Base-by-base conservation (phyloP, 1,140 invertebrate species). In the Drosophila lacertosa region DNA sequence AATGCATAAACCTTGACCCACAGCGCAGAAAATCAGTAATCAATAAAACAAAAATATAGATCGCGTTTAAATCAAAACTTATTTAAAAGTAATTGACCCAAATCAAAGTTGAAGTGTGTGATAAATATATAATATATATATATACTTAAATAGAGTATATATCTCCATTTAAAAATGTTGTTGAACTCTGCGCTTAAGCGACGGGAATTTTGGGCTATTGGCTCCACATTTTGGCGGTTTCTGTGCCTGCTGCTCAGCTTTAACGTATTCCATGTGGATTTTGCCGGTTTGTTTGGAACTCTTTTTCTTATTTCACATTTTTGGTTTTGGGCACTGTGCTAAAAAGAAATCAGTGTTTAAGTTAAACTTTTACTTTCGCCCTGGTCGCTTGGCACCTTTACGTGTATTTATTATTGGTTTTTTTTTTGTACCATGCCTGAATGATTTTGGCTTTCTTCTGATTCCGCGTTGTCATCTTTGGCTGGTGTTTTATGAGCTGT, bases 301-400 rank as follows among this genome's bases (percentile, higher is more conserved):
- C 7, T 13, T 15, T 54, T 33, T 65, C 26, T 13, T 35, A 35
- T 13, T 13, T 13, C 4, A 3, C 6, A 3, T n/a, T 35, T 33
- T 32, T 2, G 1, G 5, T 29, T 42, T 40, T 42, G 3, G 20
- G 50, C 10, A 51, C 10, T 39, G 65, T 86, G 67, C 72, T 80
- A 76, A 83, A 74, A 84, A 70, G 50, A 86, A 82, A 77, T 59
- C 35, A 10, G 16, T 57, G 59, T 59, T 79, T 72, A 71, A 60
- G 67, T 55, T 81, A 67, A 81, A 74, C 81, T 86, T 86, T 88
- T 81, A 86, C 81, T 86, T 86, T 86, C 82, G 81, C 81, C 60
- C 80, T 67, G 75, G 32, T 40, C 16, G 68, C 33, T 50, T 74
- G 64, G 62, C 74, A 73, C 76, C 63, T 83, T 44, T 65, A 47